Percentiles rank a stretch among this genome's conserved stretches.
Evolutionary conservation across 2,888 invertebrate species (phyloP).

Genomic region (Spialia ferax): DNA sequence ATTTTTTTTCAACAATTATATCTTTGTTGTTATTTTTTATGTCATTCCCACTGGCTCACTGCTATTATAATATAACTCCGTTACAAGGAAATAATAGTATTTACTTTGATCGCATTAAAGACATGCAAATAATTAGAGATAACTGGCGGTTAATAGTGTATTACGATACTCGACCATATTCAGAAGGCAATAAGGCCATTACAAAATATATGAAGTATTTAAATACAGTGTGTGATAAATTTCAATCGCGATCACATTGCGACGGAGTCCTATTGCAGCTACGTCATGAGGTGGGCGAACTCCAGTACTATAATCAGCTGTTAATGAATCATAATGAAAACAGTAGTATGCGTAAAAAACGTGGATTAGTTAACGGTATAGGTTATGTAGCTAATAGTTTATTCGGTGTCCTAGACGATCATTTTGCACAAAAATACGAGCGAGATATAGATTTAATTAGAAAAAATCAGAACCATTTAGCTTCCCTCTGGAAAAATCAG

Average conservation of each 20-base stretch:
- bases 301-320: neutral
- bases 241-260: neutral
- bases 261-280: neutral
- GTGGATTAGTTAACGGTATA: neutral
- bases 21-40: neutral
- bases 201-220: neutral
- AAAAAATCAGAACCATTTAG: slow-evolving; percentile 38
- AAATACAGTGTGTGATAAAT: neutral
- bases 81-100: neutral
- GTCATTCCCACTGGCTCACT: no score
- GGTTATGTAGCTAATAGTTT: no score
- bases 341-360: neutral
- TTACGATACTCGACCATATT: neutral
- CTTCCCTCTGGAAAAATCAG: slow-evolving; percentile 44
- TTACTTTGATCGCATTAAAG: neutral
- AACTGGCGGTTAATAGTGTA: neutral
- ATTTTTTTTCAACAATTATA: neutral
- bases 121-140: neutral
- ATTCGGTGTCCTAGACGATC: no score
- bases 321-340: neutral
- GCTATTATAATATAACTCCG: neutral
- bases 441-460: slow-evolving; percentile 37
- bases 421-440: slow-evolving; percentile 41
- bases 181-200: neutral
- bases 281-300: neutral